Base-by-base conservation (phyloP, 2,888 invertebrate species). In the Rhopalosiphum nymphaeae region DNA sequence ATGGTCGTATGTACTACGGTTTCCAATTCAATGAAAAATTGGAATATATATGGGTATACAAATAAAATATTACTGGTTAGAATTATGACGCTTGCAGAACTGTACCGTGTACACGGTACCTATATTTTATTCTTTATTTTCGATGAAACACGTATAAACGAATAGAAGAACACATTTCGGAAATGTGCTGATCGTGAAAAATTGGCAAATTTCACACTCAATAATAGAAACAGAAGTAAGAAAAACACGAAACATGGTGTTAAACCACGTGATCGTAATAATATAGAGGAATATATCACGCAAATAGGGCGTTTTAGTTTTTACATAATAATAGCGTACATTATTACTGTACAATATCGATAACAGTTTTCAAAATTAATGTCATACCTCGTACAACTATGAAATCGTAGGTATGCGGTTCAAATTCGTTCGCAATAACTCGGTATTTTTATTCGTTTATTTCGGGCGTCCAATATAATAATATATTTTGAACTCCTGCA, bases 101-200 rank as follows among this genome's bases (percentile, higher is more conserved):
- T 5, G 46, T 44, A 67, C 0, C 3, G n/a, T 5, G 44, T 46
- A 46, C 44, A 13, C 44, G 29, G 29, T 26, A 86, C 26, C 5
- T 86, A 44, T 86, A 46, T 46, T 29, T 78, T 78, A 3, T 21
- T 21, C 21, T 78, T 78, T n/a, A 36, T 78, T 78, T 61, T n/a
- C n/a, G 67, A n/a, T n/a, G n/a, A 9, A 67, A 67, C n/a, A 67
- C n/a, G n/a, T 67, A 21, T 67, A 67, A 67, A 36, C 67, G n/a
- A 16, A 67, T 67, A n/a, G 0, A 29, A 26, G 61, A 29, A 2
- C 5, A 2, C 36, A 67, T 36, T n/a, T n/a, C 36, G 67, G 36
- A 67, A 67, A 67, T 67, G 67, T n/a, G 67, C 67, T n/a, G 67
- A n/a, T 67, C 16, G 67, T n/a, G 67, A 67, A 67, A n/a, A 67